phyloP scores from a whole-genome alignment of 2,113 vertebrate species.

The Notothenia coriiceps region DNA sequence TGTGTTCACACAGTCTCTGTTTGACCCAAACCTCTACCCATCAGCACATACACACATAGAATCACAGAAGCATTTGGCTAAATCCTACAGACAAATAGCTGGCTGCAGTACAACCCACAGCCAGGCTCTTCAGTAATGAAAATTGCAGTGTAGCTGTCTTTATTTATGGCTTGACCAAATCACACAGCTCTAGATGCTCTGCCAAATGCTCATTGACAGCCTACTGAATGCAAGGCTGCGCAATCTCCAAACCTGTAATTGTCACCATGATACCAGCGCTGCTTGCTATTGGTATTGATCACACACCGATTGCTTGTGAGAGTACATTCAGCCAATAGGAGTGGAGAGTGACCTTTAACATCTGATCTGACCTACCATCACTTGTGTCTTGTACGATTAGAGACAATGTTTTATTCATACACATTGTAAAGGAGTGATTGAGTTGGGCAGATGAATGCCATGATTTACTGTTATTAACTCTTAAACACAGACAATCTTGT shows the following conservation, averaged over 20 bases:
- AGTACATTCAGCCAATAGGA: slow-evolving; percentile 49
- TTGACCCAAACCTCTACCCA: no score
- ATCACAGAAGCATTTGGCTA: slow-evolving; percentile 14
- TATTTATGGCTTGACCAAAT: slow-evolving; percentile 53
- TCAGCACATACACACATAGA: slow-evolving; percentile 14
- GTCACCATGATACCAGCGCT: slow-evolving; percentile 64
- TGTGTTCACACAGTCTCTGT: no score
- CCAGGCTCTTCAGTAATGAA: slow-evolving; percentile 74
- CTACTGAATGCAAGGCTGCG: slow-evolving; percentile 52
- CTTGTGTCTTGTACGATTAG: slow-evolving; percentile 46
- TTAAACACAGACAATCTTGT: slow-evolving; percentile 71
- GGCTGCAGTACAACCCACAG: slow-evolving; percentile 42
- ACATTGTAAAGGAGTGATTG: slow-evolving; percentile 59
- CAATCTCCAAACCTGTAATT: slow-evolving; percentile 73
- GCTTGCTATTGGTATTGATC: slow-evolving; percentile 67
- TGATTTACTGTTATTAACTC: slow-evolving; percentile 74
- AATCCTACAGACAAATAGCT: slow-evolving; percentile 42
- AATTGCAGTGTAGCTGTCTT: slow-evolving; percentile 76
- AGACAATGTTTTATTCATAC: slow-evolving; percentile 79
- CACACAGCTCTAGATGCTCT: slow-evolving; percentile 22
- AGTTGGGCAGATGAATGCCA: slow-evolving; percentile 56
- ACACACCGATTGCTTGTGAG: slow-evolving; percentile 52
- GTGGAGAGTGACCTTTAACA: slow-evolving; percentile 58
- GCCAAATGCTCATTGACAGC: slow-evolving; percentile 49
- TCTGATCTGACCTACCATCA: slow-evolving; percentile 62